Evolutionary conservation across 2,113 vertebrate species (phyloP).

Genomic region (Megalops atlanticus): DNA sequence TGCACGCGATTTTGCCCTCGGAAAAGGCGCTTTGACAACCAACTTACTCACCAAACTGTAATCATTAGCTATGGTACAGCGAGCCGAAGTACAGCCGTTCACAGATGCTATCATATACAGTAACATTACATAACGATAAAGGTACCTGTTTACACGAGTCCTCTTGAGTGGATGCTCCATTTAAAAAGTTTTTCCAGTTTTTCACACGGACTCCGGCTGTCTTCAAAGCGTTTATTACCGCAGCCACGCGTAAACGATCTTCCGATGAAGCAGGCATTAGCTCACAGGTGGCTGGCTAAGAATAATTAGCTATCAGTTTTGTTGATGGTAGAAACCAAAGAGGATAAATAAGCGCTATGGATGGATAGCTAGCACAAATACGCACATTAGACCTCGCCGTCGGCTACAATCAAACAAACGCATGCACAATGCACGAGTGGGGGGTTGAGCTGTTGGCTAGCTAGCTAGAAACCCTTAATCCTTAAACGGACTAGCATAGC

Average conservation of each 20-base stretch:
- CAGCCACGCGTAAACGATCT: slow-evolving; percentile 45
- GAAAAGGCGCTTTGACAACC: too few relatives aligned
- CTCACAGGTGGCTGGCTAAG: not conserved
- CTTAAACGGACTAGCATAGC: too few relatives aligned
- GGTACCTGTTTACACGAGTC: slow-evolving; percentile 24
- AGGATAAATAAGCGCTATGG: not conserved
- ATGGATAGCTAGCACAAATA: too few relatives aligned
- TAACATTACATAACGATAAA: not conserved
- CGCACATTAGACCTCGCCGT: too few relatives aligned
- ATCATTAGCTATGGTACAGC: too few relatives aligned
- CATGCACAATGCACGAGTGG: too few relatives aligned
- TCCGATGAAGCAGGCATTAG: slow-evolving; percentile 38
- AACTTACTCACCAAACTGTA: too few relatives aligned
- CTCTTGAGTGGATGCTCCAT: slow-evolving; percentile 14
- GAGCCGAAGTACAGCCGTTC: not conserved
- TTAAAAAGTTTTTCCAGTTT: slow-evolving; percentile 53
- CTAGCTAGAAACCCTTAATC: too few relatives aligned
- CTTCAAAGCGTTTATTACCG: slow-evolving; percentile 49
- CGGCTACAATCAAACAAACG: too few relatives aligned
- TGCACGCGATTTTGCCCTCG: too few relatives aligned
- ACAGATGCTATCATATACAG: not conserved
- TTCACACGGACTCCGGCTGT: slow-evolving; percentile 49
- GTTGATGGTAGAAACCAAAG: not conserved
- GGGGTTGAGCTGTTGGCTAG: too few relatives aligned
- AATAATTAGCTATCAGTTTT: not conserved